Percentiles rank a stretch among this genome's conserved stretches.
Conservation (phyloP, 2,888 invertebrate species). For the Heliconius ismenius region DNA sequence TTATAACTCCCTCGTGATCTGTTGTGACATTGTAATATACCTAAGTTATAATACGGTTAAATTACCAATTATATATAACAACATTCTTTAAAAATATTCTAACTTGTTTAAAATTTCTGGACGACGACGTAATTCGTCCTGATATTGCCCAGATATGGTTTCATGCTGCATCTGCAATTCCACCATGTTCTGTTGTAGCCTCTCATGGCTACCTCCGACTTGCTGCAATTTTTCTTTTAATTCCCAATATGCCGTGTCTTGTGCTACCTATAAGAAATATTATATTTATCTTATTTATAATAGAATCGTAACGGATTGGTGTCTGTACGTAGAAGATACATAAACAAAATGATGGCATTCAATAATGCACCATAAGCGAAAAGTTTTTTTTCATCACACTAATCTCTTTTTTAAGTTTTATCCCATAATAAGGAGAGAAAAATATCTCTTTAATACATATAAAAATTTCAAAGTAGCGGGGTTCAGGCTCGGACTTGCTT, state of each 20-base stretch:
- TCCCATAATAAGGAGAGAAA: too few relatives aligned
- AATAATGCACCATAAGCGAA: too few relatives aligned
- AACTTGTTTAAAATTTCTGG: constrained; percentile 70
- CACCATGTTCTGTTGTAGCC: constrained; percentile 72
- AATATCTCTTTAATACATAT: too few relatives aligned
- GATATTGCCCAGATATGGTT: constrained; percentile 63
- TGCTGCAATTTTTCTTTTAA: constrained; percentile 65
- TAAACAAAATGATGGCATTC: too few relatives aligned
- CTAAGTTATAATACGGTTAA: neutral
- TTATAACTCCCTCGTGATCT: too few relatives aligned
- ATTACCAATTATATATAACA: neutral
- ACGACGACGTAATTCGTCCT: constrained; percentile 66
- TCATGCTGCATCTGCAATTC: constrained; percentile 74
- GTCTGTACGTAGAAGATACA: too few relatives aligned
- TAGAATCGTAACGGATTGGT: too few relatives aligned
- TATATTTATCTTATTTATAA: neutral
- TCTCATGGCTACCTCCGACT: constrained; percentile 64
- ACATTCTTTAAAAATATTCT: constrained; percentile 11
- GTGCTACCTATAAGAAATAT: constrained; percentile 61
- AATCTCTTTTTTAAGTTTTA: too few relatives aligned
- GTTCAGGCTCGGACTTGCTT: too few relatives aligned
- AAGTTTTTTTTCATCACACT: too few relatives aligned
- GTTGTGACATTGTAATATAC: too few relatives aligned
- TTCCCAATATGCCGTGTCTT: constrained; percentile 73
- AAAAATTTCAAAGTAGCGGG: too few relatives aligned